Base-by-base conservation (phyloP, 1,140 invertebrate species). In the Macrostomum lignano region DNA sequence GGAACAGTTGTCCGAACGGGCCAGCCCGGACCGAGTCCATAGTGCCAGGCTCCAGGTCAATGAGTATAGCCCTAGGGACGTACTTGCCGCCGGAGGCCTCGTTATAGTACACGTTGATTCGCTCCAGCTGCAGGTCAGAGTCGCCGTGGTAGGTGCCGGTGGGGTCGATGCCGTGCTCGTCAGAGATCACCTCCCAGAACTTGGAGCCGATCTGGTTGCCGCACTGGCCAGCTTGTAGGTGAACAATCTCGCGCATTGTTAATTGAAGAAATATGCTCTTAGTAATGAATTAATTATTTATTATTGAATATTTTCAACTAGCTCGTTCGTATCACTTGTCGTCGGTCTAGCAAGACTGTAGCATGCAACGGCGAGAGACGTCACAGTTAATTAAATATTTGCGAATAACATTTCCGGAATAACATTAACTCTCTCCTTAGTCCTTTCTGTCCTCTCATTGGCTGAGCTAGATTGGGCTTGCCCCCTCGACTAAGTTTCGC, bases 141-240 rank as follows among this genome's bases (percentile, higher is more conserved):
- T 79, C 74, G 14, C 74, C 76, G 38, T 72, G 67, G 47, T 78
- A 81, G 17, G 70, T 67, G 31, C 75, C 75, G 44, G 70, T 73
- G 25, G 73, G 72, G 62, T 79, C 74, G 44, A 79, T 78, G 35
- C 75, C 74, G 49, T 81, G 75, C 52, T 81, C 75, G 49, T 78
- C 75, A 24, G 73, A 76, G 42, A 81, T 79, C 26, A 78, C 72
- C 60, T 78, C 74, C 75, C 74, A 79, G 62, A 81, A 81, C 73
- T 76, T 36, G 7, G 72, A 68, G 54, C 73, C 73, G 46, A 77
- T 76, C 60, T 77, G 74, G 62, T 79, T 79, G 43, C 74, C 74
- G 61, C 74, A 79, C 52, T 78, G 73, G 42, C 74, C 74, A 51
- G 70, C 71, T 59, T 74, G 72, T 17, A 62, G 38, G 38, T 62